Percentiles rank a stretch among this genome's conserved stretches.
Evolutionary conservation across 2,888 invertebrate genomes (phyloP).

Genomic region (Synanthedon andrenaeformis): DNA sequence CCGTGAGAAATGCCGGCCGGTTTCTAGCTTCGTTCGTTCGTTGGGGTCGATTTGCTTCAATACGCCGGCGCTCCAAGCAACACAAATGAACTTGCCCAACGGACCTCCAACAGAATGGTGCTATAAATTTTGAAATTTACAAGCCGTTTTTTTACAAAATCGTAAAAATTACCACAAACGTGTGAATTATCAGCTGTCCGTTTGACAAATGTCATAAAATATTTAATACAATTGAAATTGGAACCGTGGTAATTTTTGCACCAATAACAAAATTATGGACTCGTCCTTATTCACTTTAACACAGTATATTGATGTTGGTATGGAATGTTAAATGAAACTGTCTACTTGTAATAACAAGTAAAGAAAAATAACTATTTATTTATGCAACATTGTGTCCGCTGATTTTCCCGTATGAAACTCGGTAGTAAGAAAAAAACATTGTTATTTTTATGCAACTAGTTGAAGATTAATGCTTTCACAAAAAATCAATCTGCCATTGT

Average conservation of each 20-base stretch:
- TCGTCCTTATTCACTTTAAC: constrained; percentile 37
- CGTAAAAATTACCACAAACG: constrained; percentile 23
- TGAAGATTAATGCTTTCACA: no score
- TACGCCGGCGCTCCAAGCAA: constrained; percentile 42
- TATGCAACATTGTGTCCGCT: no score
- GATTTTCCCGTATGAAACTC: no score
- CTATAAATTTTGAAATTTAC: constrained; percentile 18
- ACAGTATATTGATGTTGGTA: no score
- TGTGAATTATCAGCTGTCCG: constrained; percentile 17
- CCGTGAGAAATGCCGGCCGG: constrained; percentile 61
- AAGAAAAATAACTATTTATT: no score
- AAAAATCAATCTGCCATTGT: no score
- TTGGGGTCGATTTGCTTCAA: constrained; percentile 55
- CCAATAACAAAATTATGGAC: constrained; percentile 28
- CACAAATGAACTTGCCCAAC: constrained; percentile 45
- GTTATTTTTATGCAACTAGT: no score
- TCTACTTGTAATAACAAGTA: no score
- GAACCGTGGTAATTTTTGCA: constrained; percentile 35
- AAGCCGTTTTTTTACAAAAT: no score
- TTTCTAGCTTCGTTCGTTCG: constrained; percentile 39
- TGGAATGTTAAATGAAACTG: no score
- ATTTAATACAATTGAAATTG: constrained; percentile 35
- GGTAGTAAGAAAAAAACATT: no score
- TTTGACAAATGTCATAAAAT: constrained; percentile 32
- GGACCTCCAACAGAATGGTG: constrained; percentile 42